phyloP scores from a whole-genome alignment of 2,113 vertebrate species.

The Bathybates hornii region DNA sequence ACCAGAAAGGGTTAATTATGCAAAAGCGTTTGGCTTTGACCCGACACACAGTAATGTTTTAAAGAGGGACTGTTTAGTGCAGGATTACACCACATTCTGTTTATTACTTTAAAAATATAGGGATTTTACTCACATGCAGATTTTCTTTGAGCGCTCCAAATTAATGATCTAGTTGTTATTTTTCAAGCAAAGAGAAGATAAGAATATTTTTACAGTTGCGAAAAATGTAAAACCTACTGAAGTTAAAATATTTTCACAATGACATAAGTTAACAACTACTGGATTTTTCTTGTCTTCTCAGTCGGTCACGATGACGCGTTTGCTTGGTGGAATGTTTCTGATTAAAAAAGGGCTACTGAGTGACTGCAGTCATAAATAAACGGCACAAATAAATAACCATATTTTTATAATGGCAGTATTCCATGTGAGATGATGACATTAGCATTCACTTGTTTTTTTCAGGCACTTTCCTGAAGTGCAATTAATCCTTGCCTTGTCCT shows the following conservation, averaged over 20 bases:
- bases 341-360: background rate
- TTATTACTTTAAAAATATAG: background rate
- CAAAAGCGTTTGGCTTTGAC: slow-evolving; percentile 26
- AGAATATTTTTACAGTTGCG: background rate
- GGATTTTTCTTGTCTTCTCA: background rate
- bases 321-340: background rate
- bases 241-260: background rate
- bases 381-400: background rate
- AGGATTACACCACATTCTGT: background rate
- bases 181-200: background rate
- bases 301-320: background rate
- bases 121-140: background rate
- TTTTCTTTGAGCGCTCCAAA: background rate
- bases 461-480: background rate
- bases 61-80: background rate
- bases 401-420: background rate
- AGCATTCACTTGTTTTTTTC: background rate
- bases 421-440: background rate
- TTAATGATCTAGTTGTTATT: background rate
- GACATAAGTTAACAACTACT: background rate
- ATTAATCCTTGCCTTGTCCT: background rate
- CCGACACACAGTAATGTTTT: background rate
- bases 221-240: background rate
- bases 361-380: background rate
- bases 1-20: slow-evolving; percentile 68